These are phyloP conservation scores for Megastigmus dorsalis DNA, from an alignment of 2,888 invertebrate species.

Conservation along the genomic window DNA sequence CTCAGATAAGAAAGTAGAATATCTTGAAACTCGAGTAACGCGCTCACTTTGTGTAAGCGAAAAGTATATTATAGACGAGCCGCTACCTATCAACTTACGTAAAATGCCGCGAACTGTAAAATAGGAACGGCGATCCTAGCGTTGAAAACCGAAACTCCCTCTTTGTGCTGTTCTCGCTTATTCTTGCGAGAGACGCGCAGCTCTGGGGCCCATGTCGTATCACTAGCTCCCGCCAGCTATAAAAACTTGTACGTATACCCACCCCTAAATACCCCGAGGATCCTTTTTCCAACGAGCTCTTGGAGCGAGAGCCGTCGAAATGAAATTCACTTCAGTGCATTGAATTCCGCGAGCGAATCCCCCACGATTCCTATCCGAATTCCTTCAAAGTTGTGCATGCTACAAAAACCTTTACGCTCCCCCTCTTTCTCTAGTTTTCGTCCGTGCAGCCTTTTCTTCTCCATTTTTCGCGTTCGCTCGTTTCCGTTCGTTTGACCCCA, in stretches of 20 bases:
- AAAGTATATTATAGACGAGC: too few species aligned
- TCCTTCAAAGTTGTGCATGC: not conserved
- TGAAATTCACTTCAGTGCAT: constrained; percentile 3
- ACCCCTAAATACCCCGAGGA: not conserved
- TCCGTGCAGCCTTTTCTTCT: too few species aligned
- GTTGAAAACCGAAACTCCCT: not conserved
- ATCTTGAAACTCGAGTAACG: too few species aligned
- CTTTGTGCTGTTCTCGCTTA: not conserved
- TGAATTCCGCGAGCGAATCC: constrained; percentile 5
- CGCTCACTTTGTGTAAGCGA: too few species aligned
- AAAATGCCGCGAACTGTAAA: not conserved
- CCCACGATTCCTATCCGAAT: not conserved
- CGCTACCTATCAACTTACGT: too few species aligned
- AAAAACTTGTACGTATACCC: not conserved
- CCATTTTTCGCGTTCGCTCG: not conserved
- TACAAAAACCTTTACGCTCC: constrained; percentile 1
- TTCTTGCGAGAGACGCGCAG: not conserved
- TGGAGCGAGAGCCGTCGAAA: too few species aligned
- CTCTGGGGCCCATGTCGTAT: not conserved
- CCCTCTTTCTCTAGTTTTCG: not conserved
- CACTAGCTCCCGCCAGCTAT: not conserved
- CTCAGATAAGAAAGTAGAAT: too few species aligned
- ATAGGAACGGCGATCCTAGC: not conserved
- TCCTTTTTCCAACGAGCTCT: not conserved
- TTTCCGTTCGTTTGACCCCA: not conserved